Evolutionary conservation across 1,140 invertebrate genomes (phyloP).

Genomic region (Leptonema lineaticorne): DNA sequence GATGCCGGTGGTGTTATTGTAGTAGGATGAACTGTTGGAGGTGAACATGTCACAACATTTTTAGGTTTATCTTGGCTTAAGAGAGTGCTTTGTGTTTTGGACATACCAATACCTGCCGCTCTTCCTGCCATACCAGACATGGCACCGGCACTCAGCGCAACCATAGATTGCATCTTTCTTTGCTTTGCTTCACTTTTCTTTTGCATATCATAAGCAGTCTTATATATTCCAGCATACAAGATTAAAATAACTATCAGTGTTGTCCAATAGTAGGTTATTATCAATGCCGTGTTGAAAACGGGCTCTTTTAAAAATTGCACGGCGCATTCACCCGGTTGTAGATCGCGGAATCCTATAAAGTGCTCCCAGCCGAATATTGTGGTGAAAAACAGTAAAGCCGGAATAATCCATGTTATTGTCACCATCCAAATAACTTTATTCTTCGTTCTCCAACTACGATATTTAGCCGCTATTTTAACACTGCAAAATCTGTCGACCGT

Average conservation of each 20-base stretch:
- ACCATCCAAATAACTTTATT: constrained; percentile 90
- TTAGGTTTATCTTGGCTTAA: constrained; percentile 72
- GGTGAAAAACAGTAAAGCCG: constrained; percentile 94
- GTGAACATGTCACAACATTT: constrained; percentile 39
- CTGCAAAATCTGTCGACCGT: constrained; percentile 99
- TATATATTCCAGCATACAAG: constrained; percentile 96
- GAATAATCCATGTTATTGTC: constrained; percentile 97
- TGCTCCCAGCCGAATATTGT: constrained; percentile 99
- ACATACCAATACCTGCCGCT: constrained; percentile 80
- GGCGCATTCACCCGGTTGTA: constrained; percentile 86
- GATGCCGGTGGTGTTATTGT: constrained; percentile 43
- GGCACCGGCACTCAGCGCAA: constrained; percentile 81
- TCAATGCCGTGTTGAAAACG: constrained; percentile 95
- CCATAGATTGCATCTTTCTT: constrained; percentile 91
- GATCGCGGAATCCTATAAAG: constrained; percentile 88
- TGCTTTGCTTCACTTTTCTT: constrained; percentile 95
- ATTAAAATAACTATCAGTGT: constrained; percentile 91
- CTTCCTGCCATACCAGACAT: constrained; percentile 87
- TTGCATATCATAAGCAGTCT: constrained; percentile 97
- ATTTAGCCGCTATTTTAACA: constrained; percentile 97
- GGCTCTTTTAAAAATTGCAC: constrained; percentile 98
- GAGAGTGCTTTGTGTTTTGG: constrained; percentile 73
- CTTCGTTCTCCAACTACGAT: constrained; percentile 96
- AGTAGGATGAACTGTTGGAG: constrained; percentile 7
- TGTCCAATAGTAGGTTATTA: constrained; percentile 98